These are phyloP conservation scores for Ochropleura leucogaster DNA, from an alignment of 2,888 invertebrate species.

Conservation along the genomic window DNA sequence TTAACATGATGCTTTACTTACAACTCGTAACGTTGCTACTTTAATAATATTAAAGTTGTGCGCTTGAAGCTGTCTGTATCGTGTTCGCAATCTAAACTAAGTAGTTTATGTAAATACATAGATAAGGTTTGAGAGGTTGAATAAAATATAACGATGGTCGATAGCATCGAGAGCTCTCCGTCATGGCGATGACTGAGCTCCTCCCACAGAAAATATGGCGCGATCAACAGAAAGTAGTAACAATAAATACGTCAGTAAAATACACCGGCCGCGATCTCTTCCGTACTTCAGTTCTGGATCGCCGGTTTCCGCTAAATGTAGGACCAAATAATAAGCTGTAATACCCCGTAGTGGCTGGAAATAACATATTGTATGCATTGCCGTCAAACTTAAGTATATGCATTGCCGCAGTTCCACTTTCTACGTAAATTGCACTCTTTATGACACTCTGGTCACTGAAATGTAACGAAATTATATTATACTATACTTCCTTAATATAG, in stretches of 20 bases:
- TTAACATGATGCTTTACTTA: constrained; percentile 19
- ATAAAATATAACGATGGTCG: constrained; percentile 53
- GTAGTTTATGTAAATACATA: constrained; percentile 53
- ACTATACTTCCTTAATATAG: no score
- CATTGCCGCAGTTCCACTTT: constrained; percentile 35
- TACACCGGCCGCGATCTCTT: constrained; percentile 65
- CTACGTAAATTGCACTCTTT: constrained; percentile 40
- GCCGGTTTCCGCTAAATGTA: constrained; percentile 38
- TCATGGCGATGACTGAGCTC: constrained; percentile 43
- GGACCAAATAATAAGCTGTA: constrained; percentile 54
- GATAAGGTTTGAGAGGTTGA: constrained; percentile 52
- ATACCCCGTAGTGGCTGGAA: constrained; percentile 25
- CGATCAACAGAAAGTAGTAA: constrained; percentile 66
- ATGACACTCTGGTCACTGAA: constrained; percentile 14
- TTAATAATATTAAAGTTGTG: constrained; percentile 36
- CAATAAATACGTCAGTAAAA: constrained; percentile 72
- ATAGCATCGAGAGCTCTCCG: constrained; percentile 47
- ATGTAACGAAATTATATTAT: constrained; percentile 16
- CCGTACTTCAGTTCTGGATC: constrained; percentile 67
- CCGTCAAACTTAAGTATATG: constrained; percentile 22
- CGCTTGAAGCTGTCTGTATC: constrained; percentile 29
- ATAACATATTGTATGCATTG: constrained; percentile 36
- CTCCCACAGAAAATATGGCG: constrained; percentile 61
- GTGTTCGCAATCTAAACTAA: constrained; percentile 45
- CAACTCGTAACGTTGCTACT: constrained; percentile 25